Evolutionary conservation across 37 sponge, comb jelly and placozoan species (phyloP).

Genomic region (Ephydatia muelleri): DNA sequence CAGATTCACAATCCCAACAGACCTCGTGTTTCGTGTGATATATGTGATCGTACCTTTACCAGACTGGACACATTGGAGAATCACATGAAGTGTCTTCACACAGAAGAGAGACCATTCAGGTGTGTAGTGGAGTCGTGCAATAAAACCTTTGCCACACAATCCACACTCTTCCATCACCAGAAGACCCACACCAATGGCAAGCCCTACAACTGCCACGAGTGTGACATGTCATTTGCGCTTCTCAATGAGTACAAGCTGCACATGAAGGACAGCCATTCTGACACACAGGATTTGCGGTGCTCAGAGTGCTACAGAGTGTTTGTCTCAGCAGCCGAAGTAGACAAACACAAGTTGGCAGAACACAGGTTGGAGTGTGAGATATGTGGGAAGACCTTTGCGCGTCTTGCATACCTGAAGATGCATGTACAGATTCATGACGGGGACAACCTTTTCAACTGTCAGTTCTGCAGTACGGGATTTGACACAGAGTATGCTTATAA

Average conservation of each 20-base stretch:
- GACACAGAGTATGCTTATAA: slow-evolving; percentile 47
- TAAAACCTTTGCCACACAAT: slow-evolving; percentile 41
- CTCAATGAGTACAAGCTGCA: slow-evolving; percentile 53
- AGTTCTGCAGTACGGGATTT: slow-evolving; percentile 45
- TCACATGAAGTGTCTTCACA: slow-evolving; percentile 58
- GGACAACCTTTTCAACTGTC: slow-evolving; percentile 48
- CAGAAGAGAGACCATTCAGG: slow-evolving; percentile 50
- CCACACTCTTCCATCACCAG: slow-evolving; percentile 51
- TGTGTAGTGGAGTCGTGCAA: slow-evolving; percentile 44
- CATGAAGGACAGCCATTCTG: slow-evolving; percentile 21
- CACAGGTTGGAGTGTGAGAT: slow-evolving; percentile 69
- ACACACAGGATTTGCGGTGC: slow-evolving; percentile 50
- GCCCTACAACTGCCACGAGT: slow-evolving; percentile 59
- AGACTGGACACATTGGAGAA: slow-evolving; percentile 53
- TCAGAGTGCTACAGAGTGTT: slow-evolving; percentile 58
- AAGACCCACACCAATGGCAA: slow-evolving; percentile 52
- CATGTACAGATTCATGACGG: slow-evolving; percentile 68
- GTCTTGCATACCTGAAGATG: slow-evolving; percentile 61
- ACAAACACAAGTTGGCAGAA: slow-evolving; percentile 33
- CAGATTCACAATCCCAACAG: slow-evolving; percentile 73
- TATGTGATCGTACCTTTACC: slow-evolving; percentile 54
- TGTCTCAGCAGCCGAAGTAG: slow-evolving; percentile 25
- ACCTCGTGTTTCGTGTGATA: slow-evolving; percentile 42
- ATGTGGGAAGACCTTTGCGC: slow-evolving; percentile 63
- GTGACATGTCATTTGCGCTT: slow-evolving; percentile 45